phyloP scores from a whole-genome alignment of 1,140 invertebrate species.

The Lutraria rhynchaena region DNA sequence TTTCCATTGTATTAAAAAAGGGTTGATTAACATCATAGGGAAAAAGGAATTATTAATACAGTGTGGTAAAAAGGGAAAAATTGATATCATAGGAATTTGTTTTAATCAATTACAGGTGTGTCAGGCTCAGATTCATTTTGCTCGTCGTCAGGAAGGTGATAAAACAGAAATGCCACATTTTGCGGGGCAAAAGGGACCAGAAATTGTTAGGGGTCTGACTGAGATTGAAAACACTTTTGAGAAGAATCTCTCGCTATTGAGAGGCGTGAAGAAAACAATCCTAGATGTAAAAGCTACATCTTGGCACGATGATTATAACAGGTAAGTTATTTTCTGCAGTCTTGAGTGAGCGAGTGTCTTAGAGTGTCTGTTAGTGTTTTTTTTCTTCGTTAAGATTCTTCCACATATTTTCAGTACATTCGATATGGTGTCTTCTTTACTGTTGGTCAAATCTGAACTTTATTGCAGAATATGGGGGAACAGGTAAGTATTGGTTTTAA shows the following conservation, averaged over 20 bases:
- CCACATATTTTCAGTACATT: too few species aligned
- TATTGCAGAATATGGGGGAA: too few species aligned
- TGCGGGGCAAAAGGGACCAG: slow-evolving; percentile 84
- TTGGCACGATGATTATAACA: slow-evolving; percentile 90
- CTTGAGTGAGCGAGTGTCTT: too few species aligned
- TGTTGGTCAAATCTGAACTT: too few species aligned
- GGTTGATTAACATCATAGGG: too few species aligned
- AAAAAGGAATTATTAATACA: too few species aligned
- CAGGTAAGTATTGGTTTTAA: too few species aligned
- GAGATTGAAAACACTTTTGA: slow-evolving; percentile 90
- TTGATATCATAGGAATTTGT: not conserved
- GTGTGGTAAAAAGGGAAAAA: not conserved
- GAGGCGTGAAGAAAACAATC: slow-evolving; percentile 85
- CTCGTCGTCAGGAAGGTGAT: slow-evolving; percentile 80
- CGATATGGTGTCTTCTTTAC: too few species aligned
- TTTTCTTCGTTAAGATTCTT: too few species aligned
- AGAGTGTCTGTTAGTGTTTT: too few species aligned
- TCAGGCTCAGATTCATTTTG: slow-evolving; percentile 84
- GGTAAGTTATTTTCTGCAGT: too few species aligned
- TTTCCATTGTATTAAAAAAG: not conserved
- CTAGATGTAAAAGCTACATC: slow-evolving; percentile 88
- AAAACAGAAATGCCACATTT: slow-evolving; percentile 82
- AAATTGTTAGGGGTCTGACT: slow-evolving; percentile 88
- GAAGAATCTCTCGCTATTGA: slow-evolving; percentile 86
- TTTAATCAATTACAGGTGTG: slow-evolving; percentile 83